Conservation (phyloP, 2,888 invertebrate genomes). For the Hololepta plana region DNA sequence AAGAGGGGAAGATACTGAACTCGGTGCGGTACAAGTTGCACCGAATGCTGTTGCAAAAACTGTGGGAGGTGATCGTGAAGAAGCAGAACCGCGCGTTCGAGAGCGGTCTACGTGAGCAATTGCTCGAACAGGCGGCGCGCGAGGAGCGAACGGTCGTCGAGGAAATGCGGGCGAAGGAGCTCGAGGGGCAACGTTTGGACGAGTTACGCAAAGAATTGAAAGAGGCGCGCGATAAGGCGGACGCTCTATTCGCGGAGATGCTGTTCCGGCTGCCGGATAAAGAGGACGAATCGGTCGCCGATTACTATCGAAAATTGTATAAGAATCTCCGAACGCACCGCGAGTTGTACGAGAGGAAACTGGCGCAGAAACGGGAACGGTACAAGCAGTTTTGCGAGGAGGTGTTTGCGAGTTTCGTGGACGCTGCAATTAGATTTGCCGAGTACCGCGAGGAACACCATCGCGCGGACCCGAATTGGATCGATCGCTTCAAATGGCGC, state of each 20-base stretch:
- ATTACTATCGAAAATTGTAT: slow-evolving; percentile 26
- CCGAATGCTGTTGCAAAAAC: slow-evolving; percentile 27
- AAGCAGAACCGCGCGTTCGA: slow-evolving; percentile 34
- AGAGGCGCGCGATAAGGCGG: no score
- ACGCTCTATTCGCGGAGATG: no score
- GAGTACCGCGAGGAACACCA: slow-evolving; percentile 28
- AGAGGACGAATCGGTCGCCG: slow-evolving; percentile 14
- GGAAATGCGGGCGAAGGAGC: no score
- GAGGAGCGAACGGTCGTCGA: slow-evolving; percentile 46
- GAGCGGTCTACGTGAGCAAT: slow-evolving; percentile 31
- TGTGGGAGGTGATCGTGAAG: slow-evolving; percentile 33
- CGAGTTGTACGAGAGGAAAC: slow-evolving; percentile 34
- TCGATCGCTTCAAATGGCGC: slow-evolving; percentile 37
- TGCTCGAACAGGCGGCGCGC: slow-evolving; percentile 39
- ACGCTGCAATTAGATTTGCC: slow-evolving; percentile 32
- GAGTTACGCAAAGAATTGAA: no score
- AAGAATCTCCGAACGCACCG: slow-evolving; percentile 32
- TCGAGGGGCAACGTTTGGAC: no score
- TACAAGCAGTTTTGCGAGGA: slow-evolving; percentile 33
- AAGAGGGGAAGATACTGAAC: slow-evolving; percentile 27
- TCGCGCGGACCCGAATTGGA: slow-evolving; percentile 28
- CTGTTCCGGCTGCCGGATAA: no score
- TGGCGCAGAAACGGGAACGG: slow-evolving; percentile 29
- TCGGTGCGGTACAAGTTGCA: slow-evolving; percentile 32
- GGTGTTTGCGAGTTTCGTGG: slow-evolving; percentile 32